Evolutionary conservation across 2,888 invertebrate genomes (phyloP).

Genomic region (Drosophila setosimentum): DNA sequence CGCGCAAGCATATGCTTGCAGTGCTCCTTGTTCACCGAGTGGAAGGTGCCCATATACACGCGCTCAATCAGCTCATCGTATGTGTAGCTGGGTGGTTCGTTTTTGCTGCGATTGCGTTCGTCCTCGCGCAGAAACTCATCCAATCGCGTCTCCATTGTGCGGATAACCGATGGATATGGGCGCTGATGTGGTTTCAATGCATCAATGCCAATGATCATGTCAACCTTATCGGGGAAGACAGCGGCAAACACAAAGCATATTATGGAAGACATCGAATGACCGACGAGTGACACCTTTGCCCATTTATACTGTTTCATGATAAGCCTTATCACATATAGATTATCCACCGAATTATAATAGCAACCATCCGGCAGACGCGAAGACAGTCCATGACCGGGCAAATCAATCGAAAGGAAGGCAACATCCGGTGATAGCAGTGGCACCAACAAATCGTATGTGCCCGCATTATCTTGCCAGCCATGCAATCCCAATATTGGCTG

Average conservation of each 20-base stretch:
- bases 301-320: conserved; percentile 89
- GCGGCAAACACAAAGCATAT: conserved; percentile 88
- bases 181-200: conserved; percentile 83
- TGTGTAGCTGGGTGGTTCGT: conserved; percentile 88
- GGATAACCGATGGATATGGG: conserved; percentile 75
- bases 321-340: conserved; percentile 86
- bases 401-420: conserved; percentile 88
- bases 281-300: conserved; percentile 89
- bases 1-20: conserved; percentile 87
- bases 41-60: conserved; percentile 87
- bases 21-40: conserved; percentile 87
- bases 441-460: conserved; percentile 90
- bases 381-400: conserved; percentile 91
- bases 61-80: conserved; percentile 88
- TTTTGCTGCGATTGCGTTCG: conserved; percentile 82
- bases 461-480: conserved; percentile 93
- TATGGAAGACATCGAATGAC: conserved; percentile 90
- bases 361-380: conserved; percentile 89
- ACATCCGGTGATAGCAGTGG: conserved; percentile 87
- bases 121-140: conserved; percentile 86
- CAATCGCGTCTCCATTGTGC: conserved; percentile 83
- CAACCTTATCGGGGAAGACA: conserved; percentile 86
- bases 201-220: conserved; percentile 84
- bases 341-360: conserved; percentile 84
- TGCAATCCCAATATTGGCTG: conserved; percentile 90